Conservation (phyloP, 1,140 invertebrate species). For the Drosophila ironensis region DNA sequence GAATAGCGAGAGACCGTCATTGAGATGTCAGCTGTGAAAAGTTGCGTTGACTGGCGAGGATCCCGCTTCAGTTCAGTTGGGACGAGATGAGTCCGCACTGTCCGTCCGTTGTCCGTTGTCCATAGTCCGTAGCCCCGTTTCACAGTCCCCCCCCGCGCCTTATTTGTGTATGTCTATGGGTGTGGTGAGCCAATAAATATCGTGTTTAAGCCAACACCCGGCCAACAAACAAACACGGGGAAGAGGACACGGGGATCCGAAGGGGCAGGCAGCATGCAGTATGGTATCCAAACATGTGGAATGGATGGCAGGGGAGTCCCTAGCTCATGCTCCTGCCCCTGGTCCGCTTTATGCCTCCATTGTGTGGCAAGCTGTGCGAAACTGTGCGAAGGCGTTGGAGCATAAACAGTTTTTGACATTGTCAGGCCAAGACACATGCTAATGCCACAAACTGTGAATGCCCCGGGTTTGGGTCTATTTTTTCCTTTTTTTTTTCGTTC, state of each 20-base stretch:
- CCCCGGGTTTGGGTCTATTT: not conserved
- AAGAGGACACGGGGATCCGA: conserved; percentile 19
- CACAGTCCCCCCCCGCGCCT: not conserved
- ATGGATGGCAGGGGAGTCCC: too few species aligned
- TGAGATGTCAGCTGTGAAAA: conserved; percentile 77
- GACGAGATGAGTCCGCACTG: not conserved
- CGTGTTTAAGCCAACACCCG: conserved; percentile 75
- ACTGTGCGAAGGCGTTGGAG: conserved; percentile 72
- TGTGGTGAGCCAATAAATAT: conserved; percentile 76
- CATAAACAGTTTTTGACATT: conserved; percentile 78
- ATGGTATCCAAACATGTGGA: conserved; percentile 14
- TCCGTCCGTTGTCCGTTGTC: not conserved
- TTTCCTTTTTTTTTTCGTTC: not conserved
- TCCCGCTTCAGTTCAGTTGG: conserved; percentile 13
- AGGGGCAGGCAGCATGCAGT: not conserved
- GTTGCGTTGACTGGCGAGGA: conserved; percentile 46
- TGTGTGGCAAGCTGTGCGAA: conserved; percentile 68
- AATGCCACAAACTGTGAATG: conserved; percentile 47
- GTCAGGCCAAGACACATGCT: conserved; percentile 76
- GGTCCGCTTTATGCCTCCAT: conserved; percentile 32
- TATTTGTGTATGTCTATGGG: conserved; percentile 2
- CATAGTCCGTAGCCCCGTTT: not conserved
- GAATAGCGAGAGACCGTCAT: conserved; percentile 26
- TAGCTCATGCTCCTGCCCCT: too few species aligned
- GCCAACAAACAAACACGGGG: conserved; percentile 59